phyloP scores from a whole-genome alignment of 2,113 vertebrate genomes.

The Ptychochromis oligacanthus region DNA sequence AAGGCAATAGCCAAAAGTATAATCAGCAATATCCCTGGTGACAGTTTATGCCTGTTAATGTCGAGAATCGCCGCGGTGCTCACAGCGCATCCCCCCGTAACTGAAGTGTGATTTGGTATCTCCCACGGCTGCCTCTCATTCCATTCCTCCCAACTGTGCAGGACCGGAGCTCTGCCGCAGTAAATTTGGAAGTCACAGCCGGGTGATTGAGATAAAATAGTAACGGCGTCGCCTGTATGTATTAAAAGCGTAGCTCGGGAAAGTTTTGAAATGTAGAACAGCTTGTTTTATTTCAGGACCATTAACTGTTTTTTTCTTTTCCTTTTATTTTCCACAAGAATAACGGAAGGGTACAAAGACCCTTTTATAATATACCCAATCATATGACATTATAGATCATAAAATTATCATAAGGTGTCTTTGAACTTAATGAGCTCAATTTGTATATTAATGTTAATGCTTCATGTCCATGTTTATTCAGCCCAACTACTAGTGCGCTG shows the following conservation, averaged over 20 bases:
- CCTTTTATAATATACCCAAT: background rate
- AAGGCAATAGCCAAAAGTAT: accelerated
- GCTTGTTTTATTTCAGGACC: slow-evolving; percentile 42
- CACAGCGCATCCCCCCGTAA: background rate
- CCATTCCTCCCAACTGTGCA: slow-evolving; percentile 66
- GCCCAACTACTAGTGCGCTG: background rate
- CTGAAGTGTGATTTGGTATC: slow-evolving; percentile 68
- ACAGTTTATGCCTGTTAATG: background rate
- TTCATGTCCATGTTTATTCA: slow-evolving; percentile 38
- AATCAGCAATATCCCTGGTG: accelerated
- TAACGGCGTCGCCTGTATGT: slow-evolving; percentile 14
- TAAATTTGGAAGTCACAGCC: slow-evolving; percentile 42
- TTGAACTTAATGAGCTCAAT: background rate
- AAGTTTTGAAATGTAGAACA: slow-evolving; percentile 21
- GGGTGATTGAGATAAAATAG: slow-evolving; percentile 33
- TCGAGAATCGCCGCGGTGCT: background rate
- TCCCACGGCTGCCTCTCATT: slow-evolving; percentile 78
- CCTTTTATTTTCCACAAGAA: background rate
- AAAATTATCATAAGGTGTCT: background rate
- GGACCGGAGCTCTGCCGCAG: slow-evolving; percentile 48
- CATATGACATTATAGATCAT: background rate
- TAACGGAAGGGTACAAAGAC: background rate
- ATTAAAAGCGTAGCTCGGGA: slow-evolving; percentile 29
- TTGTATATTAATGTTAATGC: background rate
- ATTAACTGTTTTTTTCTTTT: background rate